These are phyloP conservation scores for Orientallactaga bullata DNA, from an alignment of 2,113 vertebrate species.

Conservation along the genomic window DNA sequence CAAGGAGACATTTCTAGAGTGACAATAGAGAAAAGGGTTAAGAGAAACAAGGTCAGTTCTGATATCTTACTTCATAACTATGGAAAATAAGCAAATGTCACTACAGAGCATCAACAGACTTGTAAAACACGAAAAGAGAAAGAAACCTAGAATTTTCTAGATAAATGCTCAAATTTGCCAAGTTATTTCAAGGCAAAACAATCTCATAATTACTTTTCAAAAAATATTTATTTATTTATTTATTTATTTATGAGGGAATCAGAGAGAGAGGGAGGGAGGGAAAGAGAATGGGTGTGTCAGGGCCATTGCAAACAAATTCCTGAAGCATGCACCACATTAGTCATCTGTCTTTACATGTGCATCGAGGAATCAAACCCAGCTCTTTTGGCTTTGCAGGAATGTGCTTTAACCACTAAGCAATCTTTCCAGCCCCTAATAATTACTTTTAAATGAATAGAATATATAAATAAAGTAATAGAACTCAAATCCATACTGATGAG, in stretches of 20 bases:
- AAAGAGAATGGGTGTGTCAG: too few species aligned
- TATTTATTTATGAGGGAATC: too few species aligned
- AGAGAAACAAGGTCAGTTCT: not conserved
- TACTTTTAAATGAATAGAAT: not conserved
- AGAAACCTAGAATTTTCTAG: not conserved
- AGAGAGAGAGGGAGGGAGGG: too few species aligned
- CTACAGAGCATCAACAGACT: not conserved
- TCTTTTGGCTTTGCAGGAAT: too few species aligned
- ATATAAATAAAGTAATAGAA: not conserved
- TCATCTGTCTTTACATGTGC: too few species aligned
- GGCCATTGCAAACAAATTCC: too few species aligned
- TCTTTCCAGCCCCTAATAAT: not conserved
- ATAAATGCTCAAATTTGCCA: not conserved
- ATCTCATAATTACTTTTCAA: not conserved
- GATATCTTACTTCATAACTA: not conserved
- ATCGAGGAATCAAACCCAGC: too few species aligned
- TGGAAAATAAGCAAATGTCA: not conserved
- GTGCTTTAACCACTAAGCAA: too few species aligned
- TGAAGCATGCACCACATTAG: too few species aligned
- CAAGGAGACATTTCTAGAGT: not conserved
- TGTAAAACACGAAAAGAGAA: constrained; percentile 22
- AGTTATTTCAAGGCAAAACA: constrained; percentile 9
- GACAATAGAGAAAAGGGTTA: not conserved
- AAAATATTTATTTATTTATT: too few species aligned
- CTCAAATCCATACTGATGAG: not conserved